These are phyloP conservation scores for Gopherus flavomarginatus DNA, from an alignment of 2,113 vertebrate species.

Conservation along the genomic window DNA sequence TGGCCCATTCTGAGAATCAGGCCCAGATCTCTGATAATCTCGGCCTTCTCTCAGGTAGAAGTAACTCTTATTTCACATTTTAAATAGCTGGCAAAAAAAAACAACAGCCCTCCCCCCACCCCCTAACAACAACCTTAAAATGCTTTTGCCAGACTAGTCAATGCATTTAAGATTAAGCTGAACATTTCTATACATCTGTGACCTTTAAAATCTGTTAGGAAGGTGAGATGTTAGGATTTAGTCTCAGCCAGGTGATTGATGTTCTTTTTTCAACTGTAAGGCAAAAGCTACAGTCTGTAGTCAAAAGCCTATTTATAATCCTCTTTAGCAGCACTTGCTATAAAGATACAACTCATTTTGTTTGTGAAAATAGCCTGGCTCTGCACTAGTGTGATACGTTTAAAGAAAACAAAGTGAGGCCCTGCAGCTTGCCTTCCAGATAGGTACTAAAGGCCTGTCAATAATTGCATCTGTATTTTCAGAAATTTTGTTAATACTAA, in stretches of 20 bases:
- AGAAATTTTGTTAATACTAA: slow-evolving; percentile 30
- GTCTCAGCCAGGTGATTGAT: slow-evolving; percentile 68
- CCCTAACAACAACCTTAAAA: slow-evolving; percentile 24
- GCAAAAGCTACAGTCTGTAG: slow-evolving; percentile 62
- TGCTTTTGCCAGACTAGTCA: slow-evolving; percentile 54
- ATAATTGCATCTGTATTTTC: slow-evolving; percentile 13
- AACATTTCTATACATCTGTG: slow-evolving; percentile 68
- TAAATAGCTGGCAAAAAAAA: slow-evolving; percentile 65
- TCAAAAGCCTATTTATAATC: slow-evolving; percentile 73
- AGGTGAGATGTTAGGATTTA: slow-evolving; percentile 72
- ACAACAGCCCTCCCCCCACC: background rate
- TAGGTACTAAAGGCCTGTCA: background rate
- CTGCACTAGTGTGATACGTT: slow-evolving; percentile 11
- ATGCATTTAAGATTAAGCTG: slow-evolving; percentile 69
- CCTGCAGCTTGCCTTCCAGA: background rate
- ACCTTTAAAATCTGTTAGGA: slow-evolving; percentile 74
- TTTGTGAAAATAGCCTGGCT: slow-evolving; percentile 63
- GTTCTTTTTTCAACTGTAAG: slow-evolving; percentile 66
- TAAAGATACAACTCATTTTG: slow-evolving; percentile 68
- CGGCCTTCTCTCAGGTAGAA: slow-evolving; percentile 49
- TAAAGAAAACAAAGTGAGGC: slow-evolving; percentile 54
- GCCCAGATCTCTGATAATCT: slow-evolving; percentile 33
- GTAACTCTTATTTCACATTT: slow-evolving; percentile 63
- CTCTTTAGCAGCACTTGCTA: slow-evolving; percentile 62
- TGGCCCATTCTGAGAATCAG: slow-evolving; percentile 26